Base-by-base conservation (phyloP, 2,113 vertebrate species). In the Ctenodactylus gundi region DNA sequence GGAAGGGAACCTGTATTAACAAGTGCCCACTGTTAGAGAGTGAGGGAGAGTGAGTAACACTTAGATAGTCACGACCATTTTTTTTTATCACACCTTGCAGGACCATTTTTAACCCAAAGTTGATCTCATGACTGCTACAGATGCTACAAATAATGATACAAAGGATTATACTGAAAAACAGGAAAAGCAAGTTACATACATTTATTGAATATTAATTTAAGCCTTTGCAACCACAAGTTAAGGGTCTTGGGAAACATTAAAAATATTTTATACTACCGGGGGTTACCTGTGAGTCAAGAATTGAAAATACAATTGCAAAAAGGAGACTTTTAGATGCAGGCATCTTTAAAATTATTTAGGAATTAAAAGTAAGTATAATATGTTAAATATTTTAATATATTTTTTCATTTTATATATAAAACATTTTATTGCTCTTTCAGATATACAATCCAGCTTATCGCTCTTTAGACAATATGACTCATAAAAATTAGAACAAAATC, bases 281-380 rank as follows among this genome's bases (percentile, higher is more conserved):
- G 4, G n/a, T 92, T 91, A 90, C 27, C 8, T 20, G 36, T 80
- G 44, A 58, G 1, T 17, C 20, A 85, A 14, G 0, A 27, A 64
- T 78, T 95, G 84, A 80, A 81, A 92, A 82, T 53, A 73, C n/a
- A 90, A 82, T 25, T 44, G 1, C 44, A 11, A 39, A 67, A 8
- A 57, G 36, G 55, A 70, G 39, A 0, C 9, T 72, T 94, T 64
- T 87, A 41, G 62, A 68, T 31, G 13, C 6, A 60, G 57, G 25
- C 41, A 72, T 85, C 23, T 77, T 91, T 89, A 55, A 67, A 95
- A 77, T 36, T 68, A 53, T 64, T 84, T 68, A 94, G 57, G 8
- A 80, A 58, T 73, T 82, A 57, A 83, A 83, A 94, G 11, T 64
- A 29, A 25, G 6, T 7, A n/a, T 49, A 84, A 68, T 68, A n/a